phyloP scores from a whole-genome alignment of 1,140 invertebrate species.

The Drosophila ananassae region DNA sequence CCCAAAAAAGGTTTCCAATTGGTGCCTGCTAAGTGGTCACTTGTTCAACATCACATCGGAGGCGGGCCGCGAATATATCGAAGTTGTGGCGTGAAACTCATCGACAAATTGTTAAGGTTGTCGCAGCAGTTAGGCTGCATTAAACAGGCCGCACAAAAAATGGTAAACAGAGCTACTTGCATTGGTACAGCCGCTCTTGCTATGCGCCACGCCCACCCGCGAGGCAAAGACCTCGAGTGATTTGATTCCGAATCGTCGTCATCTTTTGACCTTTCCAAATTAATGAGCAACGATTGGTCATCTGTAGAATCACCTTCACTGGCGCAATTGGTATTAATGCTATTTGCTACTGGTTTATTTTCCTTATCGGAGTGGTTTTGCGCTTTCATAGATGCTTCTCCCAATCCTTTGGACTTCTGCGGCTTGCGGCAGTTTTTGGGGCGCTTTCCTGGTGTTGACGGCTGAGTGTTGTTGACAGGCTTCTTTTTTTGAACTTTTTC shows the following conservation, averaged over 20 bases:
- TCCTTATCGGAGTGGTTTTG: slow-evolving; percentile 28
- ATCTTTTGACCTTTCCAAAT: slow-evolving; percentile 57
- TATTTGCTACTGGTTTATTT: slow-evolving; percentile 31
- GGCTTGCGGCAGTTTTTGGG: slow-evolving; percentile 44
- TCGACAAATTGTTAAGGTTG: slow-evolving; percentile 91
- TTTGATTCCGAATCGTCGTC: slow-evolving; percentile 58
- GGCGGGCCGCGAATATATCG: slow-evolving; percentile 93
- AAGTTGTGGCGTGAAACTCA: slow-evolving; percentile 92
- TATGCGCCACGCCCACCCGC: slow-evolving; percentile 90
- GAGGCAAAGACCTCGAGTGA: slow-evolving; percentile 14
- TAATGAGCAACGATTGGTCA: slow-evolving; percentile 73
- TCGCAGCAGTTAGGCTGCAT: slow-evolving; percentile 94
- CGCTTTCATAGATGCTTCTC: neutral
- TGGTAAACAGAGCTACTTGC: slow-evolving; percentile 91
- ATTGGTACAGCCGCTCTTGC: slow-evolving; percentile 91
- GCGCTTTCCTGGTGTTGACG: slow-evolving; percentile 31
- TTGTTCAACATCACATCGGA: slow-evolving; percentile 88
- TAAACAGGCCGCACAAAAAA: slow-evolving; percentile 92
- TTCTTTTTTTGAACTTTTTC: slow-evolving; percentile 32
- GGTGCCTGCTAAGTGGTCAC: slow-evolving; percentile 16
- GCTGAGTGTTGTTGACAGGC: slow-evolving; percentile 20
- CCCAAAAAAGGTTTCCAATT: neutral
- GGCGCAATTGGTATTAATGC: slow-evolving; percentile 30
- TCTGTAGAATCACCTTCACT: slow-evolving; percentile 74
- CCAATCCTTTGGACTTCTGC: slow-evolving; percentile 17